Percentiles rank a stretch among this genome's conserved stretches.
Conservation (phyloP, 2,888 invertebrate genomes). For the Hypomecis punctinalis region DNA sequence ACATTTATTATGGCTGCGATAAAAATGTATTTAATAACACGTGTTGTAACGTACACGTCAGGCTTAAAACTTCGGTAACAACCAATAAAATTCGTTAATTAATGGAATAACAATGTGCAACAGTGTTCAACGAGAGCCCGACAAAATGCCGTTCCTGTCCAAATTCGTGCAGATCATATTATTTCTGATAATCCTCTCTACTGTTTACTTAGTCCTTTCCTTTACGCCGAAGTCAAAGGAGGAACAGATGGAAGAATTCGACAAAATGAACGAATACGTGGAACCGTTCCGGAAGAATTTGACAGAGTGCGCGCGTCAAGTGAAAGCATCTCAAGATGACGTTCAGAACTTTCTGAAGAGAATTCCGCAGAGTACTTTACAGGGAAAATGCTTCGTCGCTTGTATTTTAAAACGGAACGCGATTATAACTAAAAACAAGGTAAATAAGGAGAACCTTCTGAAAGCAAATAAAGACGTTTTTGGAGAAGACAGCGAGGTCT, state of each 20-base stretch:
- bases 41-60: constrained; percentile 37
- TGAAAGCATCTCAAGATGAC: constrained; percentile 68
- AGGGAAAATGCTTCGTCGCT: constrained; percentile 79
- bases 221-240: constrained; percentile 71
- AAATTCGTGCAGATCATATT: constrained; percentile 44
- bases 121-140: constrained; percentile 52
- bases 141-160: constrained; percentile 50
- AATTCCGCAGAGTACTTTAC: constrained; percentile 65
- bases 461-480: constrained; percentile 69
- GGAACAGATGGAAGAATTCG: constrained; percentile 64
- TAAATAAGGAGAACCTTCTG: constrained; percentile 61
- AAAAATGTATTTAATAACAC: constrained; percentile 33
- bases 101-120: constrained; percentile 45
- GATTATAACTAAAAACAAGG: constrained; percentile 71
- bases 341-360: constrained; percentile 74
- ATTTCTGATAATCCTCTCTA: constrained; percentile 52
- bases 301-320: constrained; percentile 74
- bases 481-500: constrained; percentile 73
- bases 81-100: constrained; percentile 58
- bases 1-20: constrained; percentile 16
- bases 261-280: constrained; percentile 65
- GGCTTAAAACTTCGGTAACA: constrained; percentile 49
- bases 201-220: constrained; percentile 57
- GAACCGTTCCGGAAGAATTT: constrained; percentile 77
- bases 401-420: constrained; percentile 73